These are phyloP conservation scores for Cremastobaeus sp. DNA, from an alignment of 2,888 invertebrate species.

Conservation along the genomic window DNA sequence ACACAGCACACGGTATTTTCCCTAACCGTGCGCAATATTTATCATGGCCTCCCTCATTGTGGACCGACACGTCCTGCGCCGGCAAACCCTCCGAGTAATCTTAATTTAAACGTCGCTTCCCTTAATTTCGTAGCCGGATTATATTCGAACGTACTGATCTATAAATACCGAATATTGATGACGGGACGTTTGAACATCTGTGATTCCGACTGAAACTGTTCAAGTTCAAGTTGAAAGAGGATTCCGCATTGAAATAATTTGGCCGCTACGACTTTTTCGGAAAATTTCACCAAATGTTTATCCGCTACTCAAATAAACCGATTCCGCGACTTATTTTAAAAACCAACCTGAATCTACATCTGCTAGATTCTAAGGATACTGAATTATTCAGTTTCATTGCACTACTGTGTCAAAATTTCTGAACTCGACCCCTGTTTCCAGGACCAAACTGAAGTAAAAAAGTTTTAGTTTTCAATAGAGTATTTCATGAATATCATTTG, in stretches of 20 bases:
- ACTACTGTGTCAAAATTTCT: too few species aligned
- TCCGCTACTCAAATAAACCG: too few species aligned
- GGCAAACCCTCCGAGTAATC: constrained; percentile 18
- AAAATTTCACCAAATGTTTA: too few species aligned
- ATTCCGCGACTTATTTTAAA: too few species aligned
- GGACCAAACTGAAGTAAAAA: too few species aligned
- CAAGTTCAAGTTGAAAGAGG: constrained; percentile 1
- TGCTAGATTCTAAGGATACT: too few species aligned
- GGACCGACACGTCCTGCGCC: constrained; percentile 1
- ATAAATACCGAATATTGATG: constrained; percentile 44
- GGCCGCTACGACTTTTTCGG: too few species aligned
- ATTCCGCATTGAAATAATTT: constrained; percentile 9
- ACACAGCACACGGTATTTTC: constrained; percentile 5
- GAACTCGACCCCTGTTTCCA: too few species aligned
- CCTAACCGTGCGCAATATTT: constrained; percentile 7
- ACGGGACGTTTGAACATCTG: constrained; percentile 43
- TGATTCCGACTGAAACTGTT: constrained; percentile 21
- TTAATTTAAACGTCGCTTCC: constrained; percentile 15
- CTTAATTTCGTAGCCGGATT: constrained; percentile 23
- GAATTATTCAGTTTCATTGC: too few species aligned
- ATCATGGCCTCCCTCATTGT: constrained; percentile 14
- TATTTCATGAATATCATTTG: too few species aligned
- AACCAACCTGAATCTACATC: too few species aligned
- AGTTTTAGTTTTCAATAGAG: too few species aligned
- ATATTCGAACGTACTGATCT: constrained; percentile 36